Base-by-base conservation (phyloP, 2,888 invertebrate species). In the Diabrotica balteata region DNA sequence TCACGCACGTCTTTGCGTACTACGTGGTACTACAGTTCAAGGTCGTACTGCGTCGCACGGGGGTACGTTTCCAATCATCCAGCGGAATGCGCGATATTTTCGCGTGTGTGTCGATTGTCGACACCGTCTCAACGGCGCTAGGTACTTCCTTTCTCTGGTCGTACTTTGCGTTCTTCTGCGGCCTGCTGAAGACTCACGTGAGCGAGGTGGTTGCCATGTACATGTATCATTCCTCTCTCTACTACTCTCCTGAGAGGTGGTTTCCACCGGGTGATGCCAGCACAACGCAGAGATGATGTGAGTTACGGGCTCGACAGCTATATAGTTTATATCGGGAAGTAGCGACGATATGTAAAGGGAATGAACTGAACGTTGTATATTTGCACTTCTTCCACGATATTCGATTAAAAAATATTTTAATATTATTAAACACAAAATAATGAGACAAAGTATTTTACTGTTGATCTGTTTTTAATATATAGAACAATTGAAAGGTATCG, bases 81-180 rank as follows among this genome's bases (percentile, higher is more conserved):
- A 62, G 49, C 51, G 63, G 64, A 64, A 64, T 64, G 64, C 64
- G 64, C 64, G 58, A 45, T 64, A 59, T 64, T 64, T 64, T 61
- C 65, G 59, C 59, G 58, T 66, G 65, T 65, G 53, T 75, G 72
- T 75, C 75, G 76, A 73, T 71, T 73, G 75, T 67, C 71, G 70
- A 69, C 69, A 72, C 72, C 75, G 75, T 74, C 76, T 73, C 68
- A 58, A 66, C 55, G 61, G 64, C 66, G 68, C 63, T 55, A 49
- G 50, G 59, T 51, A 63, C 60, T 67, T 69, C 67, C 65, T 67
- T 69, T 64, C 65, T 71, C 59, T 64, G 67, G 66, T 66, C 62
- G 50, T 64, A 66, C 32, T 32, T 32, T 64, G 52, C 47, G 9
- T 44, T 57, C 32, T 57, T n/a, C 55, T 57, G 43, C 54, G 22